These are phyloP conservation scores for Stegastes partitus DNA, from an alignment of 2,113 vertebrate genomes.

Conservation along the genomic window DNA sequence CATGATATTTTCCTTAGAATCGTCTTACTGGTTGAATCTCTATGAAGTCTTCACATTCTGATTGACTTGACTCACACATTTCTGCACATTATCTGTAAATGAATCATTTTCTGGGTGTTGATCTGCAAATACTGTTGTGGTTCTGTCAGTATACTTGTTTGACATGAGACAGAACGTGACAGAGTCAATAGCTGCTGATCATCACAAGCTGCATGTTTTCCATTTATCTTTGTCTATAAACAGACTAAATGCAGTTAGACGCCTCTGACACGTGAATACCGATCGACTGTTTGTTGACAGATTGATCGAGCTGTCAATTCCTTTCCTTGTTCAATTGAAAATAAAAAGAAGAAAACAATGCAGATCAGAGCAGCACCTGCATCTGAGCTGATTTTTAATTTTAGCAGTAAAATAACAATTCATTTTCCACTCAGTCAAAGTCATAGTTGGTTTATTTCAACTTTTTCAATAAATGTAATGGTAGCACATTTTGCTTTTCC, in stretches of 20 bases:
- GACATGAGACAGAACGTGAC: too few relatives aligned
- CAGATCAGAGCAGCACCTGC: background rate
- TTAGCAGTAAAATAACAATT: background rate
- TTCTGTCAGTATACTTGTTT: too few relatives aligned
- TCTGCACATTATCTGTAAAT: too few relatives aligned
- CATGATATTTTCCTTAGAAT: background rate
- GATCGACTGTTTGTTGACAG: background rate
- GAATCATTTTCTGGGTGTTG: too few relatives aligned
- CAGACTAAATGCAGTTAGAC: background rate
- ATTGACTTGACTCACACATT: background rate
- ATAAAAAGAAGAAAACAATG: too few relatives aligned
- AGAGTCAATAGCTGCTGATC: too few relatives aligned
- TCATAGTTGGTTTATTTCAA: background rate
- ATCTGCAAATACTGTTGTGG: too few relatives aligned
- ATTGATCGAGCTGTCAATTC: background rate
- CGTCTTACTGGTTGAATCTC: background rate
- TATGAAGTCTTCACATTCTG: background rate
- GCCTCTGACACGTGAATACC: background rate
- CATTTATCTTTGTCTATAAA: background rate
- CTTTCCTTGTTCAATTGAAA: background rate
- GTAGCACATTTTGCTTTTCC: too few relatives aligned
- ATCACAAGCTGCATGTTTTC: background rate
- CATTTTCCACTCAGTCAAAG: background rate
- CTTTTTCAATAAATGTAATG: too few relatives aligned
- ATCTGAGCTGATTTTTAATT: background rate